Percentiles rank a stretch among this genome's conserved stretches.
Conservation (phyloP, 1,140 invertebrate genomes). For the Aphelenchoides avenae region DNA sequence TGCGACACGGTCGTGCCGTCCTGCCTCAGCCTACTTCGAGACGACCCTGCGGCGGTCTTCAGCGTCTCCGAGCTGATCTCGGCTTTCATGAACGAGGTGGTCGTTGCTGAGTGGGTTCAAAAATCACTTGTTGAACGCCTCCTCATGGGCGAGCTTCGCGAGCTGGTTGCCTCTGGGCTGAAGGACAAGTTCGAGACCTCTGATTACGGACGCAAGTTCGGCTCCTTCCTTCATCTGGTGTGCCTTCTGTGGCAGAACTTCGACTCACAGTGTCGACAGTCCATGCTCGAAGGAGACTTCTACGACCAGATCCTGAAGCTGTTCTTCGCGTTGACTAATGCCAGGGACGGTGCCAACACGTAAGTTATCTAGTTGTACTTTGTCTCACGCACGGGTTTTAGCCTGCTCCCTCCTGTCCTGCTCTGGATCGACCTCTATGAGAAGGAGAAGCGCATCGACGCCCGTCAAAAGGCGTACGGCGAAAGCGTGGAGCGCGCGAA, state of each 20-base stretch:
- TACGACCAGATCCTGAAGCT: constrained; percentile 10
- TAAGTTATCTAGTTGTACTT: neutral
- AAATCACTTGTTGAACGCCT: constrained; percentile 18
- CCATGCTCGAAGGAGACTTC: constrained; percentile 10
- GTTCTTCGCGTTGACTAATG: constrained; percentile 3
- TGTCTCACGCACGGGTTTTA: neutral
- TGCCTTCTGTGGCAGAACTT: constrained; percentile 31
- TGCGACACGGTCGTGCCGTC: constrained; percentile 19
- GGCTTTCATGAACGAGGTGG: constrained; percentile 20
- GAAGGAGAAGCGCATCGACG: constrained; percentile 8
- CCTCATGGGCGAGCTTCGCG: constrained; percentile 1
- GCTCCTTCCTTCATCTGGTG: constrained; percentile 27
- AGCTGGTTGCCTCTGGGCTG: neutral
- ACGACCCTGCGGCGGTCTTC: constrained; percentile 15
- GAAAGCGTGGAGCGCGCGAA: constrained; percentile 8
- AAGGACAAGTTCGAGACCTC: constrained; percentile 12
- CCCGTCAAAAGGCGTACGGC: constrained; percentile 5
- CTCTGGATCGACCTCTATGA: constrained; percentile 19
- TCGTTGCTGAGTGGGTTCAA: constrained; percentile 26
- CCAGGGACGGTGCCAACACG: neutral
- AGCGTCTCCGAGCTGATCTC: constrained; percentile 23
- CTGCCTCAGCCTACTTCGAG: constrained; percentile 16
- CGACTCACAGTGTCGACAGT: no score
- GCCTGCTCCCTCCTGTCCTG: constrained; percentile 9
- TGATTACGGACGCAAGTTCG: constrained; percentile 5